Evolutionary conservation across 2,888 invertebrate genomes (phyloP).

Genomic region (Eilema caniola): DNA sequence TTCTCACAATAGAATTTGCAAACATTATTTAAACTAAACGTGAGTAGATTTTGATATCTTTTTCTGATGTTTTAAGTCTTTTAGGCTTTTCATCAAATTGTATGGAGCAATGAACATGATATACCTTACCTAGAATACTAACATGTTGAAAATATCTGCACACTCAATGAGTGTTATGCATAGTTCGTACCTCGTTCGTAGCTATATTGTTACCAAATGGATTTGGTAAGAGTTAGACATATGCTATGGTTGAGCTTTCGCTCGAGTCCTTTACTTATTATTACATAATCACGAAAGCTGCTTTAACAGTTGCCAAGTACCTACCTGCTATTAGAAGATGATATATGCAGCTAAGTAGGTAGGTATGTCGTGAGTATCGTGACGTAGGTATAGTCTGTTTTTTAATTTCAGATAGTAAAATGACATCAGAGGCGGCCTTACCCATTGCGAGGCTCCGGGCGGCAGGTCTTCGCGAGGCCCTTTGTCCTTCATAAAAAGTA

Average conservation of each 20-base stretch:
- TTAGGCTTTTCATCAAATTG: background rate
- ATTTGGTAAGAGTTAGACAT: slow-evolving; percentile 25
- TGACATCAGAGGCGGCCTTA: too few species aligned
- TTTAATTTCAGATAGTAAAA: too few species aligned
- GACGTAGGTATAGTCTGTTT: too few species aligned
- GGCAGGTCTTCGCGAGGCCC: too few species aligned
- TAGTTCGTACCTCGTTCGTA: slow-evolving; percentile 1
- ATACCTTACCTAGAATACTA: slow-evolving; percentile 33
- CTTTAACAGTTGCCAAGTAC: slow-evolving; percentile 24
- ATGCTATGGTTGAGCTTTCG: slow-evolving; percentile 42
- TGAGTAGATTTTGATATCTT: slow-evolving; percentile 27
- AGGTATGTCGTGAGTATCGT: too few species aligned
- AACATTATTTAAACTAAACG: slow-evolving; percentile 23
- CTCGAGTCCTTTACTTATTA: slow-evolving; percentile 29
- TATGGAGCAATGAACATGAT: background rate
- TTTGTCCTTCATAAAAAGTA: too few species aligned
- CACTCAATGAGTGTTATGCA: slow-evolving; percentile 33
- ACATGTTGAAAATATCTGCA: slow-evolving; percentile 27
- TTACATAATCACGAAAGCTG: slow-evolving; percentile 19
- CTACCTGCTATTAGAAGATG: background rate
- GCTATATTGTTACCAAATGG: background rate
- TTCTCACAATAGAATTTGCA: slow-evolving; percentile 5
- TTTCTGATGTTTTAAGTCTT: background rate
- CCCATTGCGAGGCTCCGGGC: too few species aligned
- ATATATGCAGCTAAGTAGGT: background rate